These are phyloP conservation scores for Anticlea derivata DNA, from an alignment of 2,888 invertebrate species.

Conservation along the genomic window DNA sequence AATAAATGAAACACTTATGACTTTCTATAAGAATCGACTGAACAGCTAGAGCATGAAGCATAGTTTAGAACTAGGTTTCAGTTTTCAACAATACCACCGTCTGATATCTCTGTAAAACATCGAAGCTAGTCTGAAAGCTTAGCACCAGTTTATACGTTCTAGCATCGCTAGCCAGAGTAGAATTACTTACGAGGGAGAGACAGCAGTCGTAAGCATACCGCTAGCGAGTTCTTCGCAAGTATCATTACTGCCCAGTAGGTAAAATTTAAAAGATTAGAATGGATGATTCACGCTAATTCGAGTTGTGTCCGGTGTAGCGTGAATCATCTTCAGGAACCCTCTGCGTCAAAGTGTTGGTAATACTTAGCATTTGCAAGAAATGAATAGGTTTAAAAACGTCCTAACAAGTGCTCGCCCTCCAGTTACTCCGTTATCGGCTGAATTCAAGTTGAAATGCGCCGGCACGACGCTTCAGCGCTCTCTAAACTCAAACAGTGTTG, in stretches of 20 bases:
- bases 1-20: no score
- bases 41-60: not conserved
- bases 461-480: slow-evolving; percentile 49
- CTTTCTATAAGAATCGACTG: not conserved
- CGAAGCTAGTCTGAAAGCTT: not conserved
- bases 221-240: no score
- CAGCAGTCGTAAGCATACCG: no score
- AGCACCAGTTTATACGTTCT: not conserved
- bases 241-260: no score
- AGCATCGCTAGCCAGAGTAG: not conserved
- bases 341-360: no score
- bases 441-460: slow-evolving; percentile 51
- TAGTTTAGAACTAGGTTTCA: slow-evolving; percentile 1
- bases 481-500: slow-evolving; percentile 39
- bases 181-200: no score
- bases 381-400: not conserved
- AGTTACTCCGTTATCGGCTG: slow-evolving; percentile 41
- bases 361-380: no score
- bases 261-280: no score
- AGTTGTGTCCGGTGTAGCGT: no score
- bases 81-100: slow-evolving; percentile 4
- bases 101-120: slow-evolving; percentile 5
- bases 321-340: no score
- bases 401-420: not conserved
- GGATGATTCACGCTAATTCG: no score